Evolutionary conservation across 2,797 vertebrate genomes (phyloP).

Genomic region (Bovichtus variegatus): DNA sequence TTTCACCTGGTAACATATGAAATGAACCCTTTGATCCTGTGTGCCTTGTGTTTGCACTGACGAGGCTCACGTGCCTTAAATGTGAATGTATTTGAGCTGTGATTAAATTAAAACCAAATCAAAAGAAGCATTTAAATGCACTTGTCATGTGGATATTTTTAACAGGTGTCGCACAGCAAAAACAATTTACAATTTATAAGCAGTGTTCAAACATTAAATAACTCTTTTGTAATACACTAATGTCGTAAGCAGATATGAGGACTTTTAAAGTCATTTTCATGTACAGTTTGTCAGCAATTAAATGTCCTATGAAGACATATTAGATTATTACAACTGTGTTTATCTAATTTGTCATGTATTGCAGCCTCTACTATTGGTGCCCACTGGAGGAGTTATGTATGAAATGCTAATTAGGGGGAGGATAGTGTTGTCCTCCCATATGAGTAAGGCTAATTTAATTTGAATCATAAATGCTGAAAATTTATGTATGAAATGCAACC

Average conservation of each 20-base stretch:
- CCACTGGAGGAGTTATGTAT: too few relatives aligned
- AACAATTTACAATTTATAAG: not conserved
- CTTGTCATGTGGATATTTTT: not conserved
- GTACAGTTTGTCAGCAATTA: too few relatives aligned
- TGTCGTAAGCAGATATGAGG: not conserved
- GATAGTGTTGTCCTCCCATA: too few relatives aligned
- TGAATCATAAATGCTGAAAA: too few relatives aligned
- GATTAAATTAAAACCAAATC: slow-evolving; percentile 69
- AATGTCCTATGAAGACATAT: too few relatives aligned
- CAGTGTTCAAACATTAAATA: not conserved
- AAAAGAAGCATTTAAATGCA: slow-evolving; percentile 27
- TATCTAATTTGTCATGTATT: too few relatives aligned
- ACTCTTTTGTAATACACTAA: not conserved
- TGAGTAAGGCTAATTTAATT: too few relatives aligned
- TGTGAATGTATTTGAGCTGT: slow-evolving; percentile 78
- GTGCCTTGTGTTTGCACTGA: slow-evolving; percentile 77
- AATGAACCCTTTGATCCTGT: slow-evolving; percentile 32
- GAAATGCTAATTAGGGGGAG: too few relatives aligned
- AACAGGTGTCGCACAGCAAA: not conserved
- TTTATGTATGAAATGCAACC: not conserved
- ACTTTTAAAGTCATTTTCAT: too few relatives aligned
- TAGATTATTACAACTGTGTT: too few relatives aligned
- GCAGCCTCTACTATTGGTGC: too few relatives aligned
- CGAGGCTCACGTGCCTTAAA: slow-evolving; percentile 61
- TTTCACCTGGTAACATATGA: slow-evolving; percentile 17